Conservation (phyloP, 2,888 invertebrate species). For the Brachyptera risi region DNA sequence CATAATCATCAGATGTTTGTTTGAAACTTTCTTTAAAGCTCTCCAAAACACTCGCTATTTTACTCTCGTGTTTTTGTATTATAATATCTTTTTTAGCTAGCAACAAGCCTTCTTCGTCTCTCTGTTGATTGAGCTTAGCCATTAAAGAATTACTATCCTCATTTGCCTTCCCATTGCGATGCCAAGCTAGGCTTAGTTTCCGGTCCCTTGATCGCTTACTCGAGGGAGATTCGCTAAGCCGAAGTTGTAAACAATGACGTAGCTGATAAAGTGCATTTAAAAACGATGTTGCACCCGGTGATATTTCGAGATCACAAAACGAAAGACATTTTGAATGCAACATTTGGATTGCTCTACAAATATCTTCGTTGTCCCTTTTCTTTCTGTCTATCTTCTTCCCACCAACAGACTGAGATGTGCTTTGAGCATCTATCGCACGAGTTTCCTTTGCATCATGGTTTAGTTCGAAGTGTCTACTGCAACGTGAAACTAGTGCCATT, state of each 20-base stretch:
- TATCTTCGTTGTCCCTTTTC: not conserved
- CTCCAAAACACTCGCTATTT: not conserved
- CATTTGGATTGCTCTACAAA: not conserved
- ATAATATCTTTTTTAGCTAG: not conserved
- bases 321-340: not conserved
- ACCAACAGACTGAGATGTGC: too few species aligned
- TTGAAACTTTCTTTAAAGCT: not conserved
- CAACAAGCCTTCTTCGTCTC: not conserved
- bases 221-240: not conserved
- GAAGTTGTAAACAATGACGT: not conserved
- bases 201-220: not conserved
- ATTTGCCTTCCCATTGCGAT: not conserved
- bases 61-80: not conserved
- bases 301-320: not conserved
- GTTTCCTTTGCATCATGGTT: too few species aligned
- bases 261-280: not conserved
- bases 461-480: not conserved
- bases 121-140: not conserved
- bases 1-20: not conserved
- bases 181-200: not conserved
- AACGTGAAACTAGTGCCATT: not conserved
- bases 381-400: too few species aligned
- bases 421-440: too few species aligned
- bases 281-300: not conserved
- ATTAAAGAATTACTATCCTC: not conserved